These are phyloP conservation scores for Anarsia innoxiella DNA, from an alignment of 2,888 invertebrate genomes.

Conservation along the genomic window DNA sequence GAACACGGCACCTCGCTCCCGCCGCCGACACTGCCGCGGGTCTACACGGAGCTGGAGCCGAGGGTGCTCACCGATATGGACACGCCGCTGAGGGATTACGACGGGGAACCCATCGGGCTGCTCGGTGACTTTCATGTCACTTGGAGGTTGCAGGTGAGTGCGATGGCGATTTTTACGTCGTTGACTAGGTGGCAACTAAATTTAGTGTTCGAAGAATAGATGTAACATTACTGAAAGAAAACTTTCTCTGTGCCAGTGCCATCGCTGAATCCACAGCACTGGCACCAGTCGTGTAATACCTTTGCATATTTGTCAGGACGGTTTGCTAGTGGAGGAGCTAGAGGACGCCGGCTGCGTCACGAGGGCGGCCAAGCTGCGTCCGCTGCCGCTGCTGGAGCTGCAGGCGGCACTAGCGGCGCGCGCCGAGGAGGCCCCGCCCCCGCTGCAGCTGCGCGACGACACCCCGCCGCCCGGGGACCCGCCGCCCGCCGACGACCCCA, in stretches of 20 bases:
- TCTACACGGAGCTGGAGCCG: slow-evolving; percentile 60
- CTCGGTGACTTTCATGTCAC: slow-evolving; percentile 51
- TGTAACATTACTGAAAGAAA: neutral
- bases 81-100: slow-evolving; percentile 46
- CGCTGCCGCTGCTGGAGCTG: slow-evolving; percentile 46
- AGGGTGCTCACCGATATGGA: slow-evolving; percentile 36
- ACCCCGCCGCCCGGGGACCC: slow-evolving; percentile 15
- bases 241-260: neutral
- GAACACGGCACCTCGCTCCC: slow-evolving; percentile 29
- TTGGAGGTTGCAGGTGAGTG: slow-evolving; percentile 42
- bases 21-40: slow-evolving; percentile 59
- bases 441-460: slow-evolving; percentile 14
- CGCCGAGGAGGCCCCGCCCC: slow-evolving; percentile 27
- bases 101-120: slow-evolving; percentile 48
- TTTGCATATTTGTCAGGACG: slow-evolving; percentile 31
- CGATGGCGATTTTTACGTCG: neutral
- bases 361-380: slow-evolving; percentile 22
- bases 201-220: neutral
- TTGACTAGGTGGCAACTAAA: neutral
- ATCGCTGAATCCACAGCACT: too few species aligned
- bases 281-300: too few species aligned
- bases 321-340: slow-evolving; percentile 49
- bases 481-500: slow-evolving; percentile 13
- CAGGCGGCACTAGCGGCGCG: slow-evolving; percentile 46
- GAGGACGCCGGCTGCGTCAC: slow-evolving; percentile 19